A percentile compares a stretch with the other conserved stretches of the same genome.
These are phyloP conservation scores for Monochamus saltuarius DNA, from an alignment of 1,140 invertebrate genomes.

Conservation along the genomic window DNA sequence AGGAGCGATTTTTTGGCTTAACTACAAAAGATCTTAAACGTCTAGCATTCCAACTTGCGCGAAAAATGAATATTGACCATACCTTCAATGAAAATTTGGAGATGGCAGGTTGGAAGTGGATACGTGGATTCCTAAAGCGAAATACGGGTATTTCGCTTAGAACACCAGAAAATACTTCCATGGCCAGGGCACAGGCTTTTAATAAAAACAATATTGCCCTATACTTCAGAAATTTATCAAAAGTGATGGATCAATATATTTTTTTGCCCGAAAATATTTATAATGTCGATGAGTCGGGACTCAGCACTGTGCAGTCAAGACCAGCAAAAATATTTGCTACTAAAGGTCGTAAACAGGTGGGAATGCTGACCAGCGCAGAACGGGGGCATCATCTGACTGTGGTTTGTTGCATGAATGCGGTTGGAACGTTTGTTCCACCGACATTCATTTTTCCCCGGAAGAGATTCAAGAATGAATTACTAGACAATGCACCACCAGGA, in stretches of 20 bases:
- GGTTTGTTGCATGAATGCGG: conserved; percentile 33
- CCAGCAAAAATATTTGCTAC: conserved; percentile 44
- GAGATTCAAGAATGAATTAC: conserved; percentile 19
- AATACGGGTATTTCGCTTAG: conserved; percentile 46
- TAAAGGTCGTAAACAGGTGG: conserved; percentile 47
- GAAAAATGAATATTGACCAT: conserved; percentile 3
- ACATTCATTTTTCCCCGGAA: conserved; percentile 24
- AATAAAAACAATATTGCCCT: conserved; percentile 20
- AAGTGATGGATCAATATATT: not conserved
- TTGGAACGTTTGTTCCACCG: conserved; percentile 29
- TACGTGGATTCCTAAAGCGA: conserved; percentile 43
- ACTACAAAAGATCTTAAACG: conserved; percentile 9
- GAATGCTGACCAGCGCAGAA: conserved; percentile 22
- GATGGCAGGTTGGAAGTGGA: conserved; percentile 46
- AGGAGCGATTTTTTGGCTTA: too few species aligned
- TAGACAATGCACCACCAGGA: conserved; percentile 31
- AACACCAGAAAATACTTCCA: conserved; percentile 34
- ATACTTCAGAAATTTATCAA: conserved; percentile 4
- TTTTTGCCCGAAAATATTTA: conserved; percentile 30
- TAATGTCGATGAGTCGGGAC: conserved; percentile 54
- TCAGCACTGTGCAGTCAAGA: conserved; percentile 49
- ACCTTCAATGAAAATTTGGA: conserved; percentile 17
- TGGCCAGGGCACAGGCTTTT: conserved; percentile 25
- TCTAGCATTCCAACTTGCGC: conserved; percentile 8
- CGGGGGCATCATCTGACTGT: conserved; percentile 14